Evolutionary conservation across 2,113 vertebrate species (phyloP).

Genomic region (Piprites chloris): DNA sequence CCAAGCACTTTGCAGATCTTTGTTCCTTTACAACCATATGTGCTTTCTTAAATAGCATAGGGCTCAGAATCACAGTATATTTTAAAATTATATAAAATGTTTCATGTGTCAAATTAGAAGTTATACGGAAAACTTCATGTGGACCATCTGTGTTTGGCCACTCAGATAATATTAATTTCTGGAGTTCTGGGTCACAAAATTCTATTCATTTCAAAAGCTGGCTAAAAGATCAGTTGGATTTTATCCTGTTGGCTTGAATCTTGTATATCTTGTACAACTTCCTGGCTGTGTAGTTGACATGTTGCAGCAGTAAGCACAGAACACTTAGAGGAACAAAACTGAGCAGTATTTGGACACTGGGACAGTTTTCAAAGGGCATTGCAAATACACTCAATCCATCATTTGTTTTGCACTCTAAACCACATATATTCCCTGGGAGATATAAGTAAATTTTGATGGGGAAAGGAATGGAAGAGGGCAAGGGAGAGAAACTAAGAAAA

Average conservation of each 20-base stretch:
- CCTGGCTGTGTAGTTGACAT: slow-evolving; percentile 71
- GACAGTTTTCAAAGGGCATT: slow-evolving; percentile 27
- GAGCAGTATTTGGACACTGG: slow-evolving; percentile 19
- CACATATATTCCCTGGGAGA: slow-evolving; percentile 4
- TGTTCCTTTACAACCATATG: background rate
- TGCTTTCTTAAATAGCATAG: background rate
- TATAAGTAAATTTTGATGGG: background rate
- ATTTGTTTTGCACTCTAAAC: slow-evolving; percentile 17
- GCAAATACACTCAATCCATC: slow-evolving; percentile 38
- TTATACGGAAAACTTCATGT: slow-evolving; percentile 33
- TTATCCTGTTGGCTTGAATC: slow-evolving; percentile 80
- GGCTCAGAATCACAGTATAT: background rate
- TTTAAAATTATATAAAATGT: slow-evolving; percentile 4
- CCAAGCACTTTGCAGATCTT: background rate
- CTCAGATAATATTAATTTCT: slow-evolving; percentile 67
- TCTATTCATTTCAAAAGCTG: slow-evolving; percentile 78
- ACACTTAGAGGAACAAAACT: slow-evolving; percentile 33
- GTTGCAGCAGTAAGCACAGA: slow-evolving; percentile 72
- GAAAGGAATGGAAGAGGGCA: background rate
- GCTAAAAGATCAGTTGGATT: slow-evolving; percentile 78
- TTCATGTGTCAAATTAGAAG: slow-evolving; percentile 14
- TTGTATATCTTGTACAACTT: slow-evolving; percentile 72
- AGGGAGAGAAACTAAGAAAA: background rate
- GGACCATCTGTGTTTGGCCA: slow-evolving; percentile 30
- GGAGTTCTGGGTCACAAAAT: slow-evolving; percentile 79